Base-by-base conservation (phyloP, 2,113 vertebrate species). In the Seriola rivoliana region DNA sequence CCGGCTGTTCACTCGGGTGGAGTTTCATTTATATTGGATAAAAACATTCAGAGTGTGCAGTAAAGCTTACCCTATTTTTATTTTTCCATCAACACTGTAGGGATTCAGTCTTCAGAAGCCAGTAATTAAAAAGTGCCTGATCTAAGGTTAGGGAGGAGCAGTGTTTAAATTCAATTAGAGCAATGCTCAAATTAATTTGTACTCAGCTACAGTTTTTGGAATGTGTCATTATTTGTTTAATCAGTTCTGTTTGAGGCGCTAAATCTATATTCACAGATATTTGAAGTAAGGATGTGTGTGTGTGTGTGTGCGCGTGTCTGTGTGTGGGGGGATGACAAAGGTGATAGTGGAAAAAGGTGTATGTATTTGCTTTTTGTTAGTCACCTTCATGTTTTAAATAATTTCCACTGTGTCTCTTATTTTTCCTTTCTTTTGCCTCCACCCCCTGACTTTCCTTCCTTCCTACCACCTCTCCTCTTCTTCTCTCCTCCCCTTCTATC, bases 101-200 rank as follows among this genome's bases (percentile, higher is more conserved):
- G 93, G 93, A 95, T 89, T 91, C 62, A 69, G 69, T 86, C 71
- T 89, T 85, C 75, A 89, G 87, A 91, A 89, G 71, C 52, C 89
- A 88, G 92, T 95, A 95, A 96, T 95, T 95, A 95, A 95, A 86
- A 86, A 48, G 42, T 73, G 7, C 84, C 58, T 88, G 91, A 93
- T 93, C 86, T 86, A 88, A 89, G 92, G 95, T 95, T 94, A 92
- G 90, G 88, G 86, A 93, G 91, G 93, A 94, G 91, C 80, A 87
- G 92, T 94, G 91, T 91, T 95, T 95, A 93, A 94, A 94, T 92
- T 90, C 94, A 95, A 94, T 95, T 95, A 94, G 92, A 91, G 92
- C 90, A 85, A 79, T 70, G 69, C 85, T 85, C 75, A 91, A 94
- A 94, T 95, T 92, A 93, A 95, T 95, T 93, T 95, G 85, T 92